Percentiles rank a stretch among this genome's conserved stretches.
phyloP scores from a whole-genome alignment of 2,113 vertebrate species.

The Todiramphus saurophagus region DNA sequence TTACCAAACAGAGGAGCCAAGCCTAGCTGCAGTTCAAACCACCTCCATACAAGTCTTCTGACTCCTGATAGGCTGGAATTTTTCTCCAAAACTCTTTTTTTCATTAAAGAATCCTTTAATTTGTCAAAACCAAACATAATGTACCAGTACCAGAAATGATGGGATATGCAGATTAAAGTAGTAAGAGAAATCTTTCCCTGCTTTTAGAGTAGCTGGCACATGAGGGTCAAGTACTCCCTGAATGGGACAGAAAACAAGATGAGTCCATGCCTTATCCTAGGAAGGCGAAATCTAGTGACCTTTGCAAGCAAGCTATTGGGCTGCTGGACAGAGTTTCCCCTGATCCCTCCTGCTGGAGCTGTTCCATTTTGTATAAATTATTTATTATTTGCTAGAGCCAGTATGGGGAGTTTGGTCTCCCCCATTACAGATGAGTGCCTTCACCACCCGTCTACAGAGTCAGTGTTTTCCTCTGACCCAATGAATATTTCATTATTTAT shows the following conservation, averaged over 20 bases:
- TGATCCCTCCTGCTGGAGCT: neutral
- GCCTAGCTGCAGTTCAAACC: neutral
- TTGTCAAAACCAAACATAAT: neutral
- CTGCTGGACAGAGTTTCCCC: neutral
- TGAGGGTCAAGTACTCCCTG: neutral
- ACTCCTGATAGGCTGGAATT: neutral
- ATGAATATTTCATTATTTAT: slow-evolving; percentile 56
- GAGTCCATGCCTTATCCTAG: neutral
- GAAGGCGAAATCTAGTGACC: neutral
- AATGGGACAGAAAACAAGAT: neutral
- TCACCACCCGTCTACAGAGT: neutral
- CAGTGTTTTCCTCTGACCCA: slow-evolving; percentile 27
- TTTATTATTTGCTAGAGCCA: slow-evolving; percentile 32
- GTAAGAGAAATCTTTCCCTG: neutral
- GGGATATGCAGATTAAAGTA: neutral
- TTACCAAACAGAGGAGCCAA: neutral
- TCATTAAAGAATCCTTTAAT: neutral
- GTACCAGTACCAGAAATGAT: neutral
- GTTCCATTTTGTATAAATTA: slow-evolving; percentile 31
- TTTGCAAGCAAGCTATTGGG: neutral
- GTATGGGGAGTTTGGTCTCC: neutral
- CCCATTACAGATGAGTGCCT: slow-evolving; percentile 46
- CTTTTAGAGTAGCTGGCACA: neutral
- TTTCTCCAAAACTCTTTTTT: neutral
- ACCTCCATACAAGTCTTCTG: neutral